Evolutionary conservation across 2,888 invertebrate species (phyloP), one percentile per base, ranked within the genome.

Genomic region (Idaea dimidiata): DNA sequence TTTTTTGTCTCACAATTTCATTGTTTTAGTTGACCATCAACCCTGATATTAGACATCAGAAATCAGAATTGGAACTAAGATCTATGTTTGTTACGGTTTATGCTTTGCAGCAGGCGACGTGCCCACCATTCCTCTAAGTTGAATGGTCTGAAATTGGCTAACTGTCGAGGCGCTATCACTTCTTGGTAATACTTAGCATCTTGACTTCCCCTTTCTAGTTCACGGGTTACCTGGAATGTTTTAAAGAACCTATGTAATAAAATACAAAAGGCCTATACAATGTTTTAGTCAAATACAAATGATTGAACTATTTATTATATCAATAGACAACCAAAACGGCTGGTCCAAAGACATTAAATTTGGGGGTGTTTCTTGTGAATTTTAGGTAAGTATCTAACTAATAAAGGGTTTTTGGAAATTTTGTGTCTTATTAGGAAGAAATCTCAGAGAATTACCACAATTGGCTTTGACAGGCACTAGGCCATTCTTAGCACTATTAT

Each of bases 61-160:
- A 54, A 17, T 18, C 17, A 17, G 18, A 14, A 7, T 43, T 10
- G 56, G 56, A 56, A 56, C 56, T 56, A 92, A 78, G 90, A 87
- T 62, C 91, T 85, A 71, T 91, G 91, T 68, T 93, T 94, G 77
- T 89, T 90, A 65, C 93, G 91, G 78, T 93, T 94, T 74, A 95
- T 93, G 83, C 93, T 95, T 85, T 96, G 95, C 62, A 96, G 94
- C 67, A 95, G 87, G 63, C 95, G 94, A 65, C 95, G 94, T 17
- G 94, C 96, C 95, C 96, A 96, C 92, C 94, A 96, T 75, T 95
- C 95, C 75, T 96, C 96, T 66, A 96, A 88, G 85, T 96, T 95
- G 83, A 96, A 96, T 10, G 96, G 96, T 82, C 95, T 94, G 83
- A 96, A 96, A 88, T 96, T 95, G 79, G 93, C 94, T 18, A 94